Base-by-base conservation (phyloP, 2,113 vertebrate genomes). In the Apteryx mantelli region DNA sequence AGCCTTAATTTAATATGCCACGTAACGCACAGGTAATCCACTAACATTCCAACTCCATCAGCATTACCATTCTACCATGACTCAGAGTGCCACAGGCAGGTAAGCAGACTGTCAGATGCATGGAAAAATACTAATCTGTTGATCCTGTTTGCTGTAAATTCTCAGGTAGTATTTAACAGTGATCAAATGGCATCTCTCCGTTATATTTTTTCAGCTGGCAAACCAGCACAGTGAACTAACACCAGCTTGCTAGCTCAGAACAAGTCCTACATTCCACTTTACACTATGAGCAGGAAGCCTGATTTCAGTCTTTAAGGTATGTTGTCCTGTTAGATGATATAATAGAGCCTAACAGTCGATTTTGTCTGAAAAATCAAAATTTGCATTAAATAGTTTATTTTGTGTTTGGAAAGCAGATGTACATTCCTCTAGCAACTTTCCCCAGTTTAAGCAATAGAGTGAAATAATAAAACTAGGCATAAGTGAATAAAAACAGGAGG, bases 391-490 rank as follows among this genome's bases (percentile, higher is more conserved):
- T n/a, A 69, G 38, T 74, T 89, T 95, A 77, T 73, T 61, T 93
- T 76, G 56, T 92, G 64, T 38, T 88, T 52, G 58, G 77, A 80
- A 95, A 89, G 66, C 34, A 83, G 79, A 32, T 53, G 32, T 44
- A 74, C 83, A 82, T 82, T 95, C 92, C 18, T 91, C 52, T 30
- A 92, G 68, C 36, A 93, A 48, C 55, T 94, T 95, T 80, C 74
- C 46, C 56, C 95, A 91, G 77, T 97, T 97, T 96, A 93, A 97
- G 88, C 92, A 95, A 89, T 82, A 96, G 3, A 7, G 13, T 50
- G 58, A 86, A 91, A 81, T 86, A 89, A 50, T 20, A 81, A 50
- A 60, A 61, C 15, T 20, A 11, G 7, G 22, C 17, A 22, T 20
- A 82, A 77, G 77, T 26, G 19, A 77, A 28, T 44, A n/a, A 22